phyloP scores from a whole-genome alignment of 1,140 invertebrate genomes.

The Euwallacea fornicatus region DNA sequence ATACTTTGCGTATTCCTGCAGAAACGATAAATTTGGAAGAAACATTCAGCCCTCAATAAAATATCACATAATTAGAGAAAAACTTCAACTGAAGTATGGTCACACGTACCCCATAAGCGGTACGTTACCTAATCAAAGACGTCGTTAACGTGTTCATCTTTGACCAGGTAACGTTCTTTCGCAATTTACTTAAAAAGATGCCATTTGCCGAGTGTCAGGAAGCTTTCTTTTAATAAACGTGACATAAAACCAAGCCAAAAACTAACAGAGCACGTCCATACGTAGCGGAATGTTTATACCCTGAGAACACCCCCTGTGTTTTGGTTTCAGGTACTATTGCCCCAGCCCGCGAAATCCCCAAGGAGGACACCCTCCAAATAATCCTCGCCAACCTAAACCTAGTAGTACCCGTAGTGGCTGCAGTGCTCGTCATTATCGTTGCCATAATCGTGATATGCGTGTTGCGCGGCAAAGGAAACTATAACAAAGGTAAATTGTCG shows the following conservation, averaged over 20 bases:
- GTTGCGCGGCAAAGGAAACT: conserved; percentile 76
- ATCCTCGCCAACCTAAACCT: conserved; percentile 87
- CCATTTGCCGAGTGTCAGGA: too few relatives aligned
- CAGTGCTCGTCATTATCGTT: conserved; percentile 87
- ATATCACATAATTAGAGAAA: too few relatives aligned
- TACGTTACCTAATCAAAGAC: too few relatives aligned
- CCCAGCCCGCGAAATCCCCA: conserved; percentile 81
- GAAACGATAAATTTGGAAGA: too few relatives aligned
- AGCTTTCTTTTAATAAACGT: background rate
- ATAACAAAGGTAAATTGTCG: conserved; percentile 73
- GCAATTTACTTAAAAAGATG: too few relatives aligned
- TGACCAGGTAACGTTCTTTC: too few relatives aligned
- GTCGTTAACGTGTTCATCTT: too few relatives aligned
- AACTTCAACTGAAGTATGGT: too few relatives aligned
- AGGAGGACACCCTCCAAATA: conserved; percentile 81
- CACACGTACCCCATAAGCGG: too few relatives aligned
- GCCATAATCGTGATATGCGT: conserved; percentile 90
- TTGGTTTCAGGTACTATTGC: conserved; percentile 89
- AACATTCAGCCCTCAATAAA: too few relatives aligned
- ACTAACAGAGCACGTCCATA: conserved; percentile 16
- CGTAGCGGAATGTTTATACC: conserved; percentile 29
- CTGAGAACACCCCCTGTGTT: conserved; percentile 44
- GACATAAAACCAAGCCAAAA: background rate
- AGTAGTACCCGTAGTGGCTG: conserved; percentile 90
- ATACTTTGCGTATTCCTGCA: too few relatives aligned